These are phyloP conservation scores for Hyphantria cunea DNA, from an alignment of 1,140 invertebrate species.

Conservation along the genomic window DNA sequence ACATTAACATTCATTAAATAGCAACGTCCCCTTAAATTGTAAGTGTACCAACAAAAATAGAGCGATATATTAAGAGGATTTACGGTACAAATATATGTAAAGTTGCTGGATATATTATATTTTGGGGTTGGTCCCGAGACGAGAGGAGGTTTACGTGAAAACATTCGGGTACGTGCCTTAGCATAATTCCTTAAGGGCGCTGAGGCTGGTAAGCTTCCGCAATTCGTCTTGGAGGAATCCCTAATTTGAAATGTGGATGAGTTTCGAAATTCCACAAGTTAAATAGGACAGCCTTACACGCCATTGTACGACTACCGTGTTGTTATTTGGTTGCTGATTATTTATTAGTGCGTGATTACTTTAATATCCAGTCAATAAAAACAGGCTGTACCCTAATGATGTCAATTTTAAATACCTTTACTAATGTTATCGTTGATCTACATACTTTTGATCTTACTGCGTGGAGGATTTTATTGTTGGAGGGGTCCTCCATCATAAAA, in stretches of 20 bases:
- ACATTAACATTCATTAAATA: constrained; percentile 79
- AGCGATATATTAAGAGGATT: constrained; percentile 80
- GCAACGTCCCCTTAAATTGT: constrained; percentile 69
- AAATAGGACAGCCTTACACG: constrained; percentile 26
- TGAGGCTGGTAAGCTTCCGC: constrained; percentile 70
- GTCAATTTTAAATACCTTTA: too few species aligned
- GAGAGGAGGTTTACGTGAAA: constrained; percentile 74
- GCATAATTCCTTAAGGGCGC: constrained; percentile 79
- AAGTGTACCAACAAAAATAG: constrained; percentile 76
- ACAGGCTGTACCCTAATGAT: not conserved
- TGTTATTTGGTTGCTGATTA: not conserved
- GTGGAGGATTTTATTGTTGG: too few species aligned
- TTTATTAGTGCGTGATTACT: not conserved
- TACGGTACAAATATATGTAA: constrained; percentile 82
- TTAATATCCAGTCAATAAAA: not conserved
- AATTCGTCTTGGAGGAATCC: constrained; percentile 80
- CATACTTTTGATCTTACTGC: too few species aligned
- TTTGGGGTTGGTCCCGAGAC: constrained; percentile 71
- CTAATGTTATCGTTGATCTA: too few species aligned
- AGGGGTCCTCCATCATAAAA: too few species aligned
- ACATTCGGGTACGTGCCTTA: constrained; percentile 75
- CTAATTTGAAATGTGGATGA: constrained; percentile 80
- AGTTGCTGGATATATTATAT: constrained; percentile 81
- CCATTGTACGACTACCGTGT: not conserved
- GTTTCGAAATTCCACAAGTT: constrained; percentile 56